A percentile compares a stretch with the other conserved stretches of the same genome.
phyloP scores from a whole-genome alignment of 1,140 invertebrate species.

The Pseudomyrmex pallidus region DNA sequence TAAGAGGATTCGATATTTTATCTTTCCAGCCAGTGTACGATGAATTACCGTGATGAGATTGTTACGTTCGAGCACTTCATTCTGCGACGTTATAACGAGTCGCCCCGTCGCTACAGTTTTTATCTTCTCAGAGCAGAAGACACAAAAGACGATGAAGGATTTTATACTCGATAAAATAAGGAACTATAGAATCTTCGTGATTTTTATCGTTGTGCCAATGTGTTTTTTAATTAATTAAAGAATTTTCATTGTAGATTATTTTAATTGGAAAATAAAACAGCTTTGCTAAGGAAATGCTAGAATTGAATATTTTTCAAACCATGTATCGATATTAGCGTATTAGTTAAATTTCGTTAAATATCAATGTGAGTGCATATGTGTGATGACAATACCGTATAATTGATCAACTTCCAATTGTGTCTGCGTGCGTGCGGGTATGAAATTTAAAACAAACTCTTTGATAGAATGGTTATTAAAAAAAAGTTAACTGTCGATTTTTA shows the following conservation, averaged over 20 bases:
- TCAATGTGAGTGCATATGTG: too few species aligned
- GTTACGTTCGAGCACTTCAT: conserved; percentile 61
- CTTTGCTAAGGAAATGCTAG: background rate
- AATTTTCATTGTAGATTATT: background rate
- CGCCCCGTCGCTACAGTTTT: conserved; percentile 16
- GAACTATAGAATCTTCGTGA: conserved; percentile 43
- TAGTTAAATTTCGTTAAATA: too few species aligned
- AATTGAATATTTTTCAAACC: background rate
- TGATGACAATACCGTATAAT: too few species aligned
- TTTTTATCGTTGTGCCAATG: background rate
- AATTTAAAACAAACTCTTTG: too few species aligned
- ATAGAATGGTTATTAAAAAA: too few species aligned
- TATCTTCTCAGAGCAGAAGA: conserved; percentile 11
- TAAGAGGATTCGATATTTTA: conserved; percentile 57
- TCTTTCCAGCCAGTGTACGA: conserved; percentile 43
- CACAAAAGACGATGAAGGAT: background rate
- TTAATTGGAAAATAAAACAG: background rate
- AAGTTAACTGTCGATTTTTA: too few species aligned
- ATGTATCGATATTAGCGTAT: too few species aligned
- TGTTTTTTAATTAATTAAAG: background rate
- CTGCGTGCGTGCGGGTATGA: too few species aligned
- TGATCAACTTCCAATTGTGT: too few species aligned
- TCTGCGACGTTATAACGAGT: conserved; percentile 47
- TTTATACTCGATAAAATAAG: background rate
- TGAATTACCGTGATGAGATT: conserved; percentile 69